phyloP scores from a whole-genome alignment of 2,797 vertebrate species.

The Microctenopoma stevenorrisi region DNA sequence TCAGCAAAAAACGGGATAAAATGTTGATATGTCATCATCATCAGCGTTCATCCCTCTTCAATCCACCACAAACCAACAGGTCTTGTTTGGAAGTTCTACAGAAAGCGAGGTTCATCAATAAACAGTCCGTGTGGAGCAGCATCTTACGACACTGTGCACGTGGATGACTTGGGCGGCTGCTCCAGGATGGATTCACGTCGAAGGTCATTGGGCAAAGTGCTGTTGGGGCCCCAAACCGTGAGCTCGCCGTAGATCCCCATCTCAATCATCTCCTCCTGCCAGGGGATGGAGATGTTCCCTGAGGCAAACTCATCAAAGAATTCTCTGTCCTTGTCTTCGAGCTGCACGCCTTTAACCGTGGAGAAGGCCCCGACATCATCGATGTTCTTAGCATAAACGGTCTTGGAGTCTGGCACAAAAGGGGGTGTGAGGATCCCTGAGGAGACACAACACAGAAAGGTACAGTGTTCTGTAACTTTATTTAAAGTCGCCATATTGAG shows the following conservation, averaged over 20 bases:
- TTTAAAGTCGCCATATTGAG: neutral
- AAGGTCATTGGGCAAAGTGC: constrained; percentile 83
- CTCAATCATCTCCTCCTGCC: constrained; percentile 94
- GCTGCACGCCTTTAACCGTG: constrained; percentile 85
- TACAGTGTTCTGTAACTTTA: neutral
- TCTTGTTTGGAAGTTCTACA: constrained; percentile 10
- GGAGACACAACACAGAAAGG: constrained; percentile 10
- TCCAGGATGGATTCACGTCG: constrained; percentile 80
- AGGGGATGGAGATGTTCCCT: constrained; percentile 88
- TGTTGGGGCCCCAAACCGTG: constrained; percentile 80
- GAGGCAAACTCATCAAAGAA: constrained; percentile 89
- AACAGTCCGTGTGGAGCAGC: neutral
- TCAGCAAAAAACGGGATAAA: neutral
- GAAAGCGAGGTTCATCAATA: neutral
- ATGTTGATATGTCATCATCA: neutral
- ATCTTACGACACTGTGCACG: constrained; percentile 82
- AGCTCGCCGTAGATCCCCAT: constrained; percentile 87
- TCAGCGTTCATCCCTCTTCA: neutral
- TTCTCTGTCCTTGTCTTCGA: constrained; percentile 81
- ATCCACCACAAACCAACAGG: neutral
- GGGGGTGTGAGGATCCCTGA: constrained; percentile 87
- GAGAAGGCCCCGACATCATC: constrained; percentile 89
- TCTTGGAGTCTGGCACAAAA: constrained; percentile 88
- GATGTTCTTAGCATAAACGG: constrained; percentile 89
- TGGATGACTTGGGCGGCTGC: constrained; percentile 84